phyloP scores from a whole-genome alignment of 2,113 vertebrate species.

The Stictonetta naevosa region DNA sequence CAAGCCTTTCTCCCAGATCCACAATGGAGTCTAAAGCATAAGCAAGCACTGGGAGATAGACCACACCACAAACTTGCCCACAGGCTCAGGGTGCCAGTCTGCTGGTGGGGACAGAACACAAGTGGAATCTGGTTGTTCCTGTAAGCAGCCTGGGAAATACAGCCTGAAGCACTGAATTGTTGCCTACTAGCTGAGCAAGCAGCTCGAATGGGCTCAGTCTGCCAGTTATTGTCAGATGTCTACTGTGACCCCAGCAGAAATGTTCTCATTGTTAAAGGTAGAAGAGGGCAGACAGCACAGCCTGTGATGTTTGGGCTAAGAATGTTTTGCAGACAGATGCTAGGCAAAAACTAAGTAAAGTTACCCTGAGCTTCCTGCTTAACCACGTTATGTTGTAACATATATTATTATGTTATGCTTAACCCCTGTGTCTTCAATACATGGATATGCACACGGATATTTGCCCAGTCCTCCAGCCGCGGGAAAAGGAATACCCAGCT shows the following conservation, averaged over 20 bases:
- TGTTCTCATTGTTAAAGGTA: not conserved
- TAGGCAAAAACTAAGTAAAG: not conserved
- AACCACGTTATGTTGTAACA: too few species aligned
- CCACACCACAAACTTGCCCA: not conserved
- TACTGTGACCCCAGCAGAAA: not conserved
- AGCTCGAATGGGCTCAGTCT: not conserved
- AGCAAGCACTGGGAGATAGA: not conserved
- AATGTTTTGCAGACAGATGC: not conserved
- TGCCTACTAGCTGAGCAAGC: not conserved
- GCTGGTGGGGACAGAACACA: not conserved
- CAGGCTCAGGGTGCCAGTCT: not conserved
- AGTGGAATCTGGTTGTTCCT: not conserved
- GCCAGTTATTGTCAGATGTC: not conserved
- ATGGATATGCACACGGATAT: rapidly evolving
- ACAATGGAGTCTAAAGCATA: not conserved
- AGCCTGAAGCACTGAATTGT: not conserved
- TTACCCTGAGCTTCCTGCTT: not conserved
- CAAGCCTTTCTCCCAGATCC: not conserved
- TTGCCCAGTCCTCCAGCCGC: not conserved
- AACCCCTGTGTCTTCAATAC: not conserved
- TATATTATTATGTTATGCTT: too few species aligned
- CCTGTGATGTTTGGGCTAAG: not conserved
- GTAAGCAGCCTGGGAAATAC: not conserved
- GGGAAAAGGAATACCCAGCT: not conserved
- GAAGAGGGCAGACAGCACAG: not conserved